Evolutionary conservation across 2,113 vertebrate species (phyloP).

Genomic region (Scolopax mira): DNA sequence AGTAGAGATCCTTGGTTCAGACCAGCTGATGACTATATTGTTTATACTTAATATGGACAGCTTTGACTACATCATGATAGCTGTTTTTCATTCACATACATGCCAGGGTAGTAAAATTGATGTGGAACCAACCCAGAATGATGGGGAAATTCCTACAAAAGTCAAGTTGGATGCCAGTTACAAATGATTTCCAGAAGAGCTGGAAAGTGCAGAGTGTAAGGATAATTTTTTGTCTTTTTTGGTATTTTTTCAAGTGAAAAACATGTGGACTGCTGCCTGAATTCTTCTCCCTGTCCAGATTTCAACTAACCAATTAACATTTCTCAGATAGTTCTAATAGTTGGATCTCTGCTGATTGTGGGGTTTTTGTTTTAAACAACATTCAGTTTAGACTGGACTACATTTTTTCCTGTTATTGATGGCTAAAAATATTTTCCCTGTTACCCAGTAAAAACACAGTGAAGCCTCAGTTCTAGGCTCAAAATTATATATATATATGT

Average conservation of each 20-base stretch:
- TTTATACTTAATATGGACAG: neutral
- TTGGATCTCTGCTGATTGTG: neutral
- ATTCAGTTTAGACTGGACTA: neutral
- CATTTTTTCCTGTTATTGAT: neutral
- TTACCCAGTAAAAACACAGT: neutral
- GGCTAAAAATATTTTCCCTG: conserved; percentile 19
- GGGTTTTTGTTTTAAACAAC: neutral
- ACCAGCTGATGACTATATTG: neutral
- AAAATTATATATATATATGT: neutral
- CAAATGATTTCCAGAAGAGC: conserved; percentile 60
- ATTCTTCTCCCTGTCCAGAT: conserved; percentile 4
- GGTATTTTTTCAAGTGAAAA: conserved; percentile 52
- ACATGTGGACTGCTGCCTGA: conserved; percentile 14
- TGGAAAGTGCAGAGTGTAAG: neutral
- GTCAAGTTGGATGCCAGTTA: conserved; percentile 9
- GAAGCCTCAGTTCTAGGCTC: neutral
- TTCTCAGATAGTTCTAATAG: conserved; percentile 48
- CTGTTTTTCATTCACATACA: conserved; percentile 2
- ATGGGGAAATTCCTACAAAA: conserved; percentile 55
- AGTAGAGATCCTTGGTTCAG: neutral
- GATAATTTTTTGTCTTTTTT: conserved; percentile 25
- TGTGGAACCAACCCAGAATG: neutral
- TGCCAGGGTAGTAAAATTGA: neutral
- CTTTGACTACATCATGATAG: neutral
- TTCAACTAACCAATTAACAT: conserved; percentile 48